phyloP scores from a whole-genome alignment of 2,888 invertebrate genomes.

The Drosophila borealis region DNA sequence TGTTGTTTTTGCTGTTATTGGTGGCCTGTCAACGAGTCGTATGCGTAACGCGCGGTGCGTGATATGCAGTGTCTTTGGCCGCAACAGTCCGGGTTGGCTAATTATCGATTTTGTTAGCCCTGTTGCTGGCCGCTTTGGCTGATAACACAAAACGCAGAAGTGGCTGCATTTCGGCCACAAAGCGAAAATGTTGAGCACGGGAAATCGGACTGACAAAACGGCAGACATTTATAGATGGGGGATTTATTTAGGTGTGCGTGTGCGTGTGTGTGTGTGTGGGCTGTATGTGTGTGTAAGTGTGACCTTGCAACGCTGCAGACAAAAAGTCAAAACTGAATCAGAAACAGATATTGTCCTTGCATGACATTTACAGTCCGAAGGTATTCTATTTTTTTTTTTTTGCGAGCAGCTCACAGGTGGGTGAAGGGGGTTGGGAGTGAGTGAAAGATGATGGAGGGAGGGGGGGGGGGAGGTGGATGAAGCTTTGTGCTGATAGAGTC shows the following conservation, averaged over 20 bases:
- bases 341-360: constrained; percentile 33
- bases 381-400: not conserved
- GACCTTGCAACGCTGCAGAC: constrained; percentile 43
- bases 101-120: constrained; percentile 62
- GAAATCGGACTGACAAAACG: constrained; percentile 49
- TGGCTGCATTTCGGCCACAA: constrained; percentile 24
- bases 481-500: not conserved
- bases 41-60: constrained; percentile 34
- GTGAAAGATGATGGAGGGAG: not conserved
- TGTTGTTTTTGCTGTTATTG: not conserved
- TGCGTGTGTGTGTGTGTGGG: constrained; percentile 12
- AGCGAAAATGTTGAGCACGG: constrained; percentile 14
- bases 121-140: constrained; percentile 13
- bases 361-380: constrained; percentile 18
- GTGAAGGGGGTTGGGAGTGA: not conserved
- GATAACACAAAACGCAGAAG: constrained; percentile 18
- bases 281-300: constrained; percentile 9
- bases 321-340: constrained; percentile 48
- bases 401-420: no score
- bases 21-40: constrained; percentile 45
- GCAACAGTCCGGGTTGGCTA: constrained; percentile 17
- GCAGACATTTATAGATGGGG: constrained; percentile 50
- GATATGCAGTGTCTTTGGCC: constrained; percentile 3
- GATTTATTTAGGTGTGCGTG: not conserved
- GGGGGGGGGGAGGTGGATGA: no score